Evolutionary conservation across 2,888 invertebrate species (phyloP).

Genomic region (Iphiclides podalirius): DNA sequence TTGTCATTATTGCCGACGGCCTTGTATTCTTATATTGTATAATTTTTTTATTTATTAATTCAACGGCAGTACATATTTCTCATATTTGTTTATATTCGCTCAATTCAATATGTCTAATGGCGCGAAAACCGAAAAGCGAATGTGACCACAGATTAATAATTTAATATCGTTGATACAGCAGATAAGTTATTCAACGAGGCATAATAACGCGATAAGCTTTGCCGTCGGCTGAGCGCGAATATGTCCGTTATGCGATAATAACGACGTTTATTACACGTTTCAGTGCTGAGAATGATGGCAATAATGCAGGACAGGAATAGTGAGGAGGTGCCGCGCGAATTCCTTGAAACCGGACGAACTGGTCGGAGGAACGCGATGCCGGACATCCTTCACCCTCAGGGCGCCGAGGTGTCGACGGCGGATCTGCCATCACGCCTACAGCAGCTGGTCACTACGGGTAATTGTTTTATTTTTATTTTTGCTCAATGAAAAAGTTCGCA

Average conservation of each 20-base stretch:
- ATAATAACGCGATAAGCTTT: constrained; percentile 14
- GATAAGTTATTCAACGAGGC: constrained; percentile 14
- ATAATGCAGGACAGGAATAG: constrained; percentile 80
- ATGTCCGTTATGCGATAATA: too few relatives aligned
- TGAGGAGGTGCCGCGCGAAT: constrained; percentile 85
- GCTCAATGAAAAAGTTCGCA: not conserved
- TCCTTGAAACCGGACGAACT: constrained; percentile 91
- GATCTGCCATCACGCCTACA: constrained; percentile 88
- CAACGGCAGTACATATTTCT: too few relatives aligned
- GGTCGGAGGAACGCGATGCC: constrained; percentile 94
- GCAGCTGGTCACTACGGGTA: constrained; percentile 83
- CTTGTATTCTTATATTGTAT: too few relatives aligned
- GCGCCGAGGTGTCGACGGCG: constrained; percentile 85
- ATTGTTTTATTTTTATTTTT: constrained; percentile 28
- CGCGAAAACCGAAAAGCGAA: constrained; percentile 18
- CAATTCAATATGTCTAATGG: too few relatives aligned
- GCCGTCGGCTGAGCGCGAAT: constrained; percentile 3
- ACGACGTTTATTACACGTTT: too few relatives aligned
- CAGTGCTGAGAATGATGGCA: constrained; percentile 82
- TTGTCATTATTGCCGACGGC: too few relatives aligned
- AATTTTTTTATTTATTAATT: too few relatives aligned
- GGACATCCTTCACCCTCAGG: constrained; percentile 88
- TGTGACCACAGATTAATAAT: constrained; percentile 18
- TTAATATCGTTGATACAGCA: constrained; percentile 17
- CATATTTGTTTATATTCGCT: too few relatives aligned